A percentile compares a stretch with the other conserved stretches of the same genome.
These are phyloP conservation scores for Notodonta dromedarius DNA, from an alignment of 2,888 invertebrate genomes.

Conservation along the genomic window DNA sequence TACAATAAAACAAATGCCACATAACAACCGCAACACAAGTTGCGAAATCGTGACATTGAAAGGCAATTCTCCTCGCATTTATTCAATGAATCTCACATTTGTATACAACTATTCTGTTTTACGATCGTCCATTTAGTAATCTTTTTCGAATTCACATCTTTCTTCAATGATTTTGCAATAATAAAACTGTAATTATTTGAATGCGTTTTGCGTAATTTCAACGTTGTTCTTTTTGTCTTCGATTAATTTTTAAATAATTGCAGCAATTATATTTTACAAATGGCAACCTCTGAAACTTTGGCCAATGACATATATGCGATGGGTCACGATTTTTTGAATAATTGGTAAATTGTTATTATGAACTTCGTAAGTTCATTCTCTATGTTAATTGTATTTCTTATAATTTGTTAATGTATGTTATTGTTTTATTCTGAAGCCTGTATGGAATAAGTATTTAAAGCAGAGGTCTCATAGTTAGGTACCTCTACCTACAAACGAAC, in stretches of 20 bases:
- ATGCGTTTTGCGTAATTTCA: slow-evolving; percentile 1
- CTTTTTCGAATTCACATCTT: neutral
- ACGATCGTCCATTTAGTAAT: neutral
- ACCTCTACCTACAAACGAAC: no score
- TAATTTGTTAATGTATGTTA: no score
- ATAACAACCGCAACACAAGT: neutral
- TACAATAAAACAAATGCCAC: no score
- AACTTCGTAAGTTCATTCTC: no score
- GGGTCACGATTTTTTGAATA: neutral
- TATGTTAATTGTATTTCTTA: no score
- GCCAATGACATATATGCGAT: neutral
- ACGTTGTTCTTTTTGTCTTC: slow-evolving; percentile 1
- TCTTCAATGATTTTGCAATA: neutral
- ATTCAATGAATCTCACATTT: slow-evolving; percentile 6
- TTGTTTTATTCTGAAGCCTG: no score
- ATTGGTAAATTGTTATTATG: neutral
- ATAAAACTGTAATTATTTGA: neutral
- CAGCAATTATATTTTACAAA: neutral
- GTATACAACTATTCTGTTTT: neutral
- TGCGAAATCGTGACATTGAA: slow-evolving; percentile 1
- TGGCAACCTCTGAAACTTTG: neutral
- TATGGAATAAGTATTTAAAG: no score
- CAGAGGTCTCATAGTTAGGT: no score
- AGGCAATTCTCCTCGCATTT: slow-evolving; percentile 4
- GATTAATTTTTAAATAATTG: neutral